Conservation (phyloP, 2,113 vertebrate species). For the Gobio gobio region DNA sequence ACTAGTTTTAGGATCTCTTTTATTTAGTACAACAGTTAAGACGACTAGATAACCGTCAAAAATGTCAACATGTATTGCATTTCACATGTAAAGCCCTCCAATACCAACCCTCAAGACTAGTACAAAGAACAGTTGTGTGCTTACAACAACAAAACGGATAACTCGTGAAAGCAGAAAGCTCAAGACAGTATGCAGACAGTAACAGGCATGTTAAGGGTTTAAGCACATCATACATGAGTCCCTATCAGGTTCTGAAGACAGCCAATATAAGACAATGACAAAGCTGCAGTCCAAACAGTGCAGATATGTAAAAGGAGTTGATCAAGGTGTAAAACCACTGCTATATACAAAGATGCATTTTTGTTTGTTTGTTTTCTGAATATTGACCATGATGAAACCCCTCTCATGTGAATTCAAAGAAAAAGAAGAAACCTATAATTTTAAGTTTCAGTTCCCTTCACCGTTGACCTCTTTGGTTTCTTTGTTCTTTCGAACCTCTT, state of each 20-base stretch:
- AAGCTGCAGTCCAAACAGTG: not conserved
- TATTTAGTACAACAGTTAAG: conserved; percentile 72
- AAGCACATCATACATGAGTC: not conserved
- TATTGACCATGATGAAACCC: not conserved
- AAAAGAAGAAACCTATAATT: conserved; percentile 59
- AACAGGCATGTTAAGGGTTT: not conserved
- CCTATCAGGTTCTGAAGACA: not conserved
- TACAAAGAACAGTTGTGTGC: conserved; percentile 61
- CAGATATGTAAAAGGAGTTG: not conserved
- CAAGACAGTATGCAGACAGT: conserved; percentile 46
- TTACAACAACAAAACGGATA: conserved; percentile 56
- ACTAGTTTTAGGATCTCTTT: conserved; percentile 45
- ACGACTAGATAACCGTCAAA: conserved; percentile 61
- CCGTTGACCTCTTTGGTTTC: conserved; percentile 86
- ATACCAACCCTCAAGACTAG: conserved; percentile 35
- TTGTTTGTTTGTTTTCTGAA: not conserved
- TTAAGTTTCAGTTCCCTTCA: conserved; percentile 77
- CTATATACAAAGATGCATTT: not conserved
- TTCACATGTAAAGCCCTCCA: conserved; percentile 60
- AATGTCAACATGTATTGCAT: conserved; percentile 68
- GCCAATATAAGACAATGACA: not conserved
- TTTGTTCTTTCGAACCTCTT: conserved; percentile 97
- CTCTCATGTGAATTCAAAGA: not conserved
- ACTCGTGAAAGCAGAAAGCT: not conserved
- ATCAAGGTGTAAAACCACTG: not conserved